Evolutionary conservation across 2,888 invertebrate genomes (phyloP).

Genomic region (Sesia bembeciformis): DNA sequence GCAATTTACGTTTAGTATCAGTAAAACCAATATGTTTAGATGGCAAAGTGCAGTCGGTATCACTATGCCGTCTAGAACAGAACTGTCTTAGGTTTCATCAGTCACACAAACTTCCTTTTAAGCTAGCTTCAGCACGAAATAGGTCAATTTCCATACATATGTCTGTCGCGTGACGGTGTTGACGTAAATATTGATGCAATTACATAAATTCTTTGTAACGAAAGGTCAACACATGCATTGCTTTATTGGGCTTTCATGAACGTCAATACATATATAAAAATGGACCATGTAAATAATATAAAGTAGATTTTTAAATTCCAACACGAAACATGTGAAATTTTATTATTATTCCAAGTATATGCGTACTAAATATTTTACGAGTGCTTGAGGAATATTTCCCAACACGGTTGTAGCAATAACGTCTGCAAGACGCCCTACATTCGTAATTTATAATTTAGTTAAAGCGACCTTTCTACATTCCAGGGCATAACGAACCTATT

Average conservation of each 20-base stretch:
- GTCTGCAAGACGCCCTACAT: constrained; percentile 29
- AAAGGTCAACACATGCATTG: constrained; percentile 10
- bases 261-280: too few species aligned
- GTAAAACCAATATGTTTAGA: constrained; percentile 2
- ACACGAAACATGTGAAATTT: too few species aligned
- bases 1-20: background rate
- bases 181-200: constrained; percentile 10
- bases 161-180: constrained; percentile 1
- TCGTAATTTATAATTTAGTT: constrained; percentile 32
- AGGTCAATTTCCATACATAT: constrained; percentile 13
- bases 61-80: background rate
- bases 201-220: constrained; percentile 11
- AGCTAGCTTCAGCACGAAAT: constrained; percentile 23
- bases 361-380: too few species aligned
- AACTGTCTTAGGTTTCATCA: background rate
- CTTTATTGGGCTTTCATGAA: too few species aligned
- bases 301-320: too few species aligned
- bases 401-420: constrained; percentile 14
- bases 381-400: background rate
- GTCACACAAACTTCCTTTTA: constrained; percentile 22
- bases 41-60: background rate
- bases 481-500: background rate
- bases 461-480: constrained; percentile 20
- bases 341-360: too few species aligned
- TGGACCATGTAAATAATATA: too few species aligned